Conservation (phyloP, 1,140 invertebrate species). For the Drosophila elegans region DNA sequence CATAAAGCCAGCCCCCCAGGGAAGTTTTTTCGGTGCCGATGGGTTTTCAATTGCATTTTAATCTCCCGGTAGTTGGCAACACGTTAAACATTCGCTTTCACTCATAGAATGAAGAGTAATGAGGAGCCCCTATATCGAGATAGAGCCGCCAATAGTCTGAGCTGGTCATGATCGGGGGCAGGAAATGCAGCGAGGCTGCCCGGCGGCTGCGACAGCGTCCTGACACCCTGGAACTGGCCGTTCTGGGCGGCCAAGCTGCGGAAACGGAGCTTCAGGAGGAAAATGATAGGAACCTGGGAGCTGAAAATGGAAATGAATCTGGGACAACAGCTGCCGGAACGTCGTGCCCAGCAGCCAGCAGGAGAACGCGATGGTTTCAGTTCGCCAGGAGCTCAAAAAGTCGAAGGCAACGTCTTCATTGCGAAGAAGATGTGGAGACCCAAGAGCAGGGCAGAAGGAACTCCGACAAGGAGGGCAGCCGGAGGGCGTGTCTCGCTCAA, state of each 20-base stretch:
- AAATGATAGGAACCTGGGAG: not conserved
- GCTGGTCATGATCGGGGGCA: conserved; percentile 55
- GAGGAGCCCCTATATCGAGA: conserved; percentile 5
- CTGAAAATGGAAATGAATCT: not conserved
- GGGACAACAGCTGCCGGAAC: conserved; percentile 6
- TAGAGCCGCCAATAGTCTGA: conserved; percentile 12
- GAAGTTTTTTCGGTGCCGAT: conserved; percentile 34
- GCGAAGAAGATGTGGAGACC: conserved; percentile 39
- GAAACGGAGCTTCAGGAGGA: conserved; percentile 11
- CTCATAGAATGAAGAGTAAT: conserved; percentile 25
- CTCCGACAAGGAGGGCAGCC: conserved; percentile 11
- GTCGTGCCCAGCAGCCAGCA: not conserved
- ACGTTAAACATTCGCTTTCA: conserved; percentile 19
- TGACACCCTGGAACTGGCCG: conserved; percentile 73
- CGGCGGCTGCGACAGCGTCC: conserved; percentile 64
- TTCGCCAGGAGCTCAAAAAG: conserved; percentile 48
- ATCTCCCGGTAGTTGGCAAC: conserved; percentile 28
- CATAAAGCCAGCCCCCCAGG: conserved; percentile 5
- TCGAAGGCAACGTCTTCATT: conserved; percentile 36
- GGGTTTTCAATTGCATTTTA: conserved; percentile 49
- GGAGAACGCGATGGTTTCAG: conserved; percentile 58
- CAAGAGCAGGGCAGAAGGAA: conserved; percentile 3
- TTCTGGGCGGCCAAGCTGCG: conserved; percentile 36
- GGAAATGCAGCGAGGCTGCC: conserved; percentile 44
- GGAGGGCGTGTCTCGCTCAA: conserved; percentile 55